phyloP scores from a whole-genome alignment of 1,140 invertebrate species.

The Drosophila pandora region DNA sequence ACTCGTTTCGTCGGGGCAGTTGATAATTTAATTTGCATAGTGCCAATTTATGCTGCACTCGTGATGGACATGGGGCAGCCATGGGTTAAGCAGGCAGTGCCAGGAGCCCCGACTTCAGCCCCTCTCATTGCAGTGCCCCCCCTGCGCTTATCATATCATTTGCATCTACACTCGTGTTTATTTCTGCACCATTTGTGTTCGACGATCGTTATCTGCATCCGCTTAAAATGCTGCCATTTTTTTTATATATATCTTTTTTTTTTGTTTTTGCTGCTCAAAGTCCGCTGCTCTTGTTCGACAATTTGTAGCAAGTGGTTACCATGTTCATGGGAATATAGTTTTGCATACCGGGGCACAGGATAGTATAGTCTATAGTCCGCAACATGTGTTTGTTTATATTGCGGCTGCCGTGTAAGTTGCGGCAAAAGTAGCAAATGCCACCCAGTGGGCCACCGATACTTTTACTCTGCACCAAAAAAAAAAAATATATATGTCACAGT shows the following conservation, averaged over 20 bases:
- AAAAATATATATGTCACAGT: background rate
- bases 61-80: slow-evolving; percentile 66
- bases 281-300: slow-evolving; percentile 72
- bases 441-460: slow-evolving; percentile 56
- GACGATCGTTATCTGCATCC: slow-evolving; percentile 82
- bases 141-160: slow-evolving; percentile 72
- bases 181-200: slow-evolving; percentile 82
- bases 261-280: slow-evolving; percentile 33
- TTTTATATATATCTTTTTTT: slow-evolving; percentile 19
- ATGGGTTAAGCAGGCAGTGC: slow-evolving; percentile 35
- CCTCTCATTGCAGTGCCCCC: background rate
- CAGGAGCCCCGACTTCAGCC: background rate
- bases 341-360: slow-evolving; percentile 58
- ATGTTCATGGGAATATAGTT: slow-evolving; percentile 80
- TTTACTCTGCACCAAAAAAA: slow-evolving; percentile 8
- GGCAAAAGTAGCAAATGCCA: slow-evolving; percentile 55
- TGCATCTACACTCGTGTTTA: slow-evolving; percentile 82
- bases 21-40: slow-evolving; percentile 83
- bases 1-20: slow-evolving; percentile 66
- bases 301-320: slow-evolving; percentile 82
- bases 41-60: slow-evolving; percentile 77
- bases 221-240: slow-evolving; percentile 71
- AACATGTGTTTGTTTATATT: slow-evolving; percentile 69
- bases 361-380: slow-evolving; percentile 18
- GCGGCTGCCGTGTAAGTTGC: slow-evolving; percentile 45